Base-by-base conservation (phyloP, 2,797 vertebrate species). In the Lacerta viridis region DNA sequence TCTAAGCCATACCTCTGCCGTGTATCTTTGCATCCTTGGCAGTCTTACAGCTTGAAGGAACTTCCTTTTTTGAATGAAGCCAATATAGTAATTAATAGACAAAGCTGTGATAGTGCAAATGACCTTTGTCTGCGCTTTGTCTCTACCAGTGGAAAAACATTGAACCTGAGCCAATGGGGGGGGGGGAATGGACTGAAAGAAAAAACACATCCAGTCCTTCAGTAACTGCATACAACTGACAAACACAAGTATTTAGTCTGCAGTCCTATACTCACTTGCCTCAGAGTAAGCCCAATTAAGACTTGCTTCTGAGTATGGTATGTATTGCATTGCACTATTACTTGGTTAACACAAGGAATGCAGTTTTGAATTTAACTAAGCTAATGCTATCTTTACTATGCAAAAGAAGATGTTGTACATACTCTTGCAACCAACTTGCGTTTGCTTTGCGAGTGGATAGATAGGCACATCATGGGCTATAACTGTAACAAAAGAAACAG, bases 31-130 rank as follows among this genome's bases (percentile, higher is more conserved):
- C 87, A 55, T 50, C 13, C 36, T 80, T 94, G 95, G 90, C 93
- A 85, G 36, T 46, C 74, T 92, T 89, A 89, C 92, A 92, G 74
- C 85, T 94, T 87, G 91, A 95, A 92, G 87, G 9, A 27, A 83
- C 80, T 69, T 80, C 25, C 79, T 7, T 81, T 87, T 39, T 87
- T 91, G 85, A 72, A 83, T 4, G 41, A 77, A 86, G 89, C 81
- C 89, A 88, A 46, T 9, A 64, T 91, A 90, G 33, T 91, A 88
- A 91, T 91, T 90, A 88, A 71, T 85, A 80, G 85, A 91, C 88
- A 91, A 86, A 84, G n/a, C 84, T 91, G 82, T 71, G 87, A 89
- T 77, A 79, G 50, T 91, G 68, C 81, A 91, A 94, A 94, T 79
- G 90, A 20, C 59, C 85, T 83, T 80, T 90, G n/a, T 90, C 88